Evolutionary conservation across 2,113 vertebrate genomes (phyloP).

Genomic region (Sarotherodon lohbergeri): DNA sequence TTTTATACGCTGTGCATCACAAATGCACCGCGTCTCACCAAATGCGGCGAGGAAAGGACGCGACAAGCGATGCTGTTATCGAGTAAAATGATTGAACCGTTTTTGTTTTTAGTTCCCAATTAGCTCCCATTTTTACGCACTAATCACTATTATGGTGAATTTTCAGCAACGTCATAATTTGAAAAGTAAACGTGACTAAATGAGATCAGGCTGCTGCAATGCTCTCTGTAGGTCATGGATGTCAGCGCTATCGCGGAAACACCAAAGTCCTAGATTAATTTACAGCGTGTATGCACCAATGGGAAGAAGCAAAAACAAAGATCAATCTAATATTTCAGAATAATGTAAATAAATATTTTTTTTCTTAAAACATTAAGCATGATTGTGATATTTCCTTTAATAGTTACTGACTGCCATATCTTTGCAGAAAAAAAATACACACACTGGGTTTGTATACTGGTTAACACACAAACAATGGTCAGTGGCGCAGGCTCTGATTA

Average conservation of each 20-base stretch:
- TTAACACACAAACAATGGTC: slow-evolving; percentile 30
- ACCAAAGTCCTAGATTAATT: neutral
- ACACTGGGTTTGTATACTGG: neutral
- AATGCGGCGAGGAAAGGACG: neutral
- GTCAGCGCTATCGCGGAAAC: neutral
- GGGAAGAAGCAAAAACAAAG: neutral
- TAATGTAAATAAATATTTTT: neutral
- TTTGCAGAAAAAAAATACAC: neutral
- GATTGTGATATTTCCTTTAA: neutral
- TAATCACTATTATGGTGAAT: neutral
- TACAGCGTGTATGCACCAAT: neutral
- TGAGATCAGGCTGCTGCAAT: neutral
- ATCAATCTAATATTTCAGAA: neutral
- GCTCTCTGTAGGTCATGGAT: neutral
- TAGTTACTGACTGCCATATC: neutral
- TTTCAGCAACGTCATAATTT: neutral
- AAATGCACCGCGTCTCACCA: neutral
- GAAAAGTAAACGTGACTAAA: neutral
- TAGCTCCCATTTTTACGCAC: neutral
- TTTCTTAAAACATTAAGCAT: neutral
- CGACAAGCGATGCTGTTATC: neutral
- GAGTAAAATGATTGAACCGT: neutral
- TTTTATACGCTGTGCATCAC: slow-evolving; percentile 10
- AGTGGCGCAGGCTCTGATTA: slow-evolving; percentile 29
- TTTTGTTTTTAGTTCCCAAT: neutral